phyloP scores from a whole-genome alignment of 2,888 invertebrate species.

The Lycophotia porphyrea region DNA sequence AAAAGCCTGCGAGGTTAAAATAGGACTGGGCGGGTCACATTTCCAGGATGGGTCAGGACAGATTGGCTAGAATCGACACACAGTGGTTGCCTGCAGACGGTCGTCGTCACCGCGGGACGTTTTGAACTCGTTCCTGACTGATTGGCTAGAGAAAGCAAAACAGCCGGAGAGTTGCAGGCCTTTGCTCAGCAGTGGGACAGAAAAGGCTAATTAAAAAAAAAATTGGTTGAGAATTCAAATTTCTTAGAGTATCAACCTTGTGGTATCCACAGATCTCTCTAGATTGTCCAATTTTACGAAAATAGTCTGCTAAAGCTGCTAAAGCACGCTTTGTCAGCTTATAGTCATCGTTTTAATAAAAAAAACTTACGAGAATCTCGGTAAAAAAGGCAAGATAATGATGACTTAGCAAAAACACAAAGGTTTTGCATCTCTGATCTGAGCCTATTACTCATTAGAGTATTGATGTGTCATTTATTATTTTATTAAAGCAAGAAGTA shows the following conservation, averaged over 20 bases:
- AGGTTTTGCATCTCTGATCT: constrained; percentile 17
- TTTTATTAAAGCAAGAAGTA: constrained; percentile 29
- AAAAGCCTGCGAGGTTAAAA: too few relatives aligned
- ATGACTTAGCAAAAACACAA: not conserved
- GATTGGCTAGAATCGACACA: too few relatives aligned
- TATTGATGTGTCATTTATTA: constrained; percentile 42
- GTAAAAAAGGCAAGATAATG: not conserved
- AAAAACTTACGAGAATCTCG: not conserved
- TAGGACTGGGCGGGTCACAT: too few relatives aligned
- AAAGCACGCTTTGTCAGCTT: not conserved
- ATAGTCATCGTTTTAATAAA: not conserved
- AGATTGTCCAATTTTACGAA: not conserved
- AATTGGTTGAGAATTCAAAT: not conserved
- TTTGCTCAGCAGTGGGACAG: too few relatives aligned
- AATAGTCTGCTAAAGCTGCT: not conserved
- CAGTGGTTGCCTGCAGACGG: too few relatives aligned
- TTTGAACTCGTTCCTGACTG: too few relatives aligned
- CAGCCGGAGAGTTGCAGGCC: too few relatives aligned
- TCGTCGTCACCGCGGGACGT: too few relatives aligned
- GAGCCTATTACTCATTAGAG: constrained; percentile 10
- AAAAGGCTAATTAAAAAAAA: too few relatives aligned
- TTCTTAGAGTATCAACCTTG: too few relatives aligned
- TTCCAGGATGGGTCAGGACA: too few relatives aligned
- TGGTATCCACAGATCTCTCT: not conserved
- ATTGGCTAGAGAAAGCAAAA: too few relatives aligned